Conservation (phyloP, 2,797 vertebrate species). For the Phataginus tetradactyla region DNA sequence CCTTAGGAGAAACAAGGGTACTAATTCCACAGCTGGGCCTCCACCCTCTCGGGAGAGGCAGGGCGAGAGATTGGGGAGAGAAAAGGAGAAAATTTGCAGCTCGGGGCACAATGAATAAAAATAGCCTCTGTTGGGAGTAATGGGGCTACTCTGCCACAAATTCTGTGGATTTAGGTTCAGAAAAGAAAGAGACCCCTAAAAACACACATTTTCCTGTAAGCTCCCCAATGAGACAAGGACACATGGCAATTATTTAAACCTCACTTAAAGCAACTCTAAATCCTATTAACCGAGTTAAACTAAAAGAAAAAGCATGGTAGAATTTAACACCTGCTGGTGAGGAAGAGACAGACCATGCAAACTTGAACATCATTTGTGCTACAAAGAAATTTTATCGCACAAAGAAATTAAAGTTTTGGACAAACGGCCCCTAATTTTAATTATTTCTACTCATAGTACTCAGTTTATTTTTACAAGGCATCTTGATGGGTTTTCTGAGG, state of each 20-base stretch:
- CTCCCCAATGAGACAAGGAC: neutral
- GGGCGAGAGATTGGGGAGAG: neutral
- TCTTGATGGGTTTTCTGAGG: neutral
- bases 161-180: neutral
- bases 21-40: neutral
- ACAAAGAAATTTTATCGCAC: neutral
- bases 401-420: neutral
- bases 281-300: neutral
- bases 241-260: neutral
- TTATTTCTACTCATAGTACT: neutral
- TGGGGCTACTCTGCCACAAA: neutral
- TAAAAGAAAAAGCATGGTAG: neutral
- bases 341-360: neutral
- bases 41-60: neutral
- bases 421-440: neutral
- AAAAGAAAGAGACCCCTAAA: neutral
- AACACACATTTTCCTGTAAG: neutral
- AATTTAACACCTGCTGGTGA: neutral
- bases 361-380: neutral
- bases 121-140: neutral
- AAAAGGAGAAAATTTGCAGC: neutral
- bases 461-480: neutral
- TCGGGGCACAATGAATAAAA: neutral
- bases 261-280: neutral
- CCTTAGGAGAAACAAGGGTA: conserved; percentile 29